Conservation (phyloP, 2,888 invertebrate species). For the Eulithis testata region DNA sequence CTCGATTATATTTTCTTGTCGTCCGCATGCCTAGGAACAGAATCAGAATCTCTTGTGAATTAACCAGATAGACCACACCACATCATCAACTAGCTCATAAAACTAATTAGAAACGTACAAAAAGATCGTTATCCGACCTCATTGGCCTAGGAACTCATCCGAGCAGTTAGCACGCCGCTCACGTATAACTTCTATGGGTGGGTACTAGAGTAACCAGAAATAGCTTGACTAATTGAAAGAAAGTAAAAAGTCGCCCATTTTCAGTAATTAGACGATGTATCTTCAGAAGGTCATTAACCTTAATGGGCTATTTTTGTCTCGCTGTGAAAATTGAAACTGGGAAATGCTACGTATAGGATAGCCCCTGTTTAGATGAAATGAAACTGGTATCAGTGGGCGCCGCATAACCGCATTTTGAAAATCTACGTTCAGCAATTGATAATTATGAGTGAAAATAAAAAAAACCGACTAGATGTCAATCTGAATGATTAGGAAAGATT, state of each 20-base stretch:
- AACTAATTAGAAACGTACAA: slow-evolving; percentile 14
- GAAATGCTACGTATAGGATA: too few species aligned
- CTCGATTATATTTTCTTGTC: too few species aligned
- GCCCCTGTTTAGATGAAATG: too few species aligned
- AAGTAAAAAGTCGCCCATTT: slow-evolving; percentile 40
- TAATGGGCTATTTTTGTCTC: slow-evolving; percentile 52
- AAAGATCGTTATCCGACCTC: slow-evolving; percentile 14
- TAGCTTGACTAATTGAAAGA: slow-evolving; percentile 25
- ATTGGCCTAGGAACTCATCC: slow-evolving; percentile 14
- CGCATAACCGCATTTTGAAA: too few species aligned
- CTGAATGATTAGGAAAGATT: too few species aligned
- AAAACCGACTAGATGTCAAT: too few species aligned
- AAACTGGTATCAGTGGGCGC: too few species aligned
- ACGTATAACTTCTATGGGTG: slow-evolving; percentile 15
- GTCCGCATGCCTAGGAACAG: too few species aligned
- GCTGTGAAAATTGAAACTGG: slow-evolving; percentile 5
- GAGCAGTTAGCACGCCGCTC: slow-evolving; percentile 15
- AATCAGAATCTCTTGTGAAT: too few species aligned
- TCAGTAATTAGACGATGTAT: slow-evolving; percentile 70
- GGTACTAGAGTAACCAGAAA: slow-evolving; percentile 8
- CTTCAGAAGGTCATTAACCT: slow-evolving; percentile 63
- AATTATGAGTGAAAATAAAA: too few species aligned
- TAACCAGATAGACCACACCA: too few species aligned
- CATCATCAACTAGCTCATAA: not conserved
- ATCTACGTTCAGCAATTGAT: too few species aligned